Evolutionary conservation across 2,888 invertebrate species (phyloP), one percentile per base, ranked within the genome.

Genomic region (Chesias legatella): DNA sequence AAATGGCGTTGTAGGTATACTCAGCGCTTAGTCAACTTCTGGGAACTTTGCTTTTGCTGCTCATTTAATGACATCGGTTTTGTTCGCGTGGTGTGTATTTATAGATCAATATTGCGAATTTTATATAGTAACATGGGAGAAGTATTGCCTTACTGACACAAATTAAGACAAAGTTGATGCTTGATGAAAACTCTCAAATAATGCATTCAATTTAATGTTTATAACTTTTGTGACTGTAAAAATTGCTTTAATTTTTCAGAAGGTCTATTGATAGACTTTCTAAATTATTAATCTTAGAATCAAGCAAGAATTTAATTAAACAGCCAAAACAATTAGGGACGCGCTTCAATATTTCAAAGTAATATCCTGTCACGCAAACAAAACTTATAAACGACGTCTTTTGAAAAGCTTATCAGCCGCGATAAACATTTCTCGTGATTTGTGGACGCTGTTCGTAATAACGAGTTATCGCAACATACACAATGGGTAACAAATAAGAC

Each of bases 401-500:
- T 40, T 46, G 46, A 42, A 55, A 46, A 42, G 34, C 39, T 41
- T 38, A 51, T 45, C 45, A 33, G 40, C 39, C 25, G 34, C 39
- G 50, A 36, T 38, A 58, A 43, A 43, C 35, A 50, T 43, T 54
- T 44, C 33, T 58, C 39, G 37, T 41, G 53, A 54, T 53, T 50
- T 54, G 53, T 59, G 63, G 65, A 63, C 63, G 54, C 46, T 58
- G 37, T 53, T 52, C 52, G 49, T 48, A 51, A 67, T 70, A 68
- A 68, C 63, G 56, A 67, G 67, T 70, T 80, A 80, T 80, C 76
- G 65, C 60, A 54, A 64, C 61, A 56, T 60, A 67, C 69, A 74
- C 74, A 76, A 77, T 77, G 73, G 73, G 75, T 75, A 73, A 81
- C 80, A 79, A 81, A 81, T 79, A 73, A 79, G 68, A 67, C 58